These are phyloP conservation scores for Laticauda colubrina DNA, from an alignment of 2,113 vertebrate species.

Conservation along the genomic window DNA sequence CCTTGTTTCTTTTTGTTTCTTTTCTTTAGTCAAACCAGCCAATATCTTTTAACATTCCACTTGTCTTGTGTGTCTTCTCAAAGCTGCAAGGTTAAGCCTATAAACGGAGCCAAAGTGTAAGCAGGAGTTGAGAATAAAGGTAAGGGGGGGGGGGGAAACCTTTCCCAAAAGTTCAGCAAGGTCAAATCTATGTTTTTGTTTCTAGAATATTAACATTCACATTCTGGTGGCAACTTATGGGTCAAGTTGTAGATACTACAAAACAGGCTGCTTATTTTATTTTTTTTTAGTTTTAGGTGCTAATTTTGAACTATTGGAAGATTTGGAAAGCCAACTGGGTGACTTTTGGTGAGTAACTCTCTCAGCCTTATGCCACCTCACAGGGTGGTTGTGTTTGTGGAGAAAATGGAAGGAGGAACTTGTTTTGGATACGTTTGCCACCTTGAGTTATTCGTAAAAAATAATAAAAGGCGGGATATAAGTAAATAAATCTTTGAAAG, in stretches of 20 bases:
- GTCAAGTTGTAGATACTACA: background rate
- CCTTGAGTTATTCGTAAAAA: no score
- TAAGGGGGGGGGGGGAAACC: accelerated
- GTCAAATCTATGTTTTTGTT: background rate
- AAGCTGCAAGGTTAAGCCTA: background rate
- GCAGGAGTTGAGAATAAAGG: background rate
- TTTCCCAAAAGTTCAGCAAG: background rate
- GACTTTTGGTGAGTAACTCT: no score
- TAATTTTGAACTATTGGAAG: background rate
- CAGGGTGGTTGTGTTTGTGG: no score
- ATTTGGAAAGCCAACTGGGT: background rate
- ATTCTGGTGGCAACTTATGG: background rate
- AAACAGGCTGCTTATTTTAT: background rate
- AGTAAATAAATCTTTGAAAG: background rate
- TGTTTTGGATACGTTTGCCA: no score
- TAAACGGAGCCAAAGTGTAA: background rate
- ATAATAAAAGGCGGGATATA: no score
- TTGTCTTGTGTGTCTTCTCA: background rate
- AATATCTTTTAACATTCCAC: background rate
- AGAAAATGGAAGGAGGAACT: no score
- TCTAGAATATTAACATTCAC: background rate
- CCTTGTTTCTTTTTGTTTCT: background rate
- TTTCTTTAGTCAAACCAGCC: background rate
- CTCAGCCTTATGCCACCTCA: no score
- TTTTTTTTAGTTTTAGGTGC: no score